Conservation (phyloP, 1,140 invertebrate species). For the Yoshiicerus persimilis region DNA sequence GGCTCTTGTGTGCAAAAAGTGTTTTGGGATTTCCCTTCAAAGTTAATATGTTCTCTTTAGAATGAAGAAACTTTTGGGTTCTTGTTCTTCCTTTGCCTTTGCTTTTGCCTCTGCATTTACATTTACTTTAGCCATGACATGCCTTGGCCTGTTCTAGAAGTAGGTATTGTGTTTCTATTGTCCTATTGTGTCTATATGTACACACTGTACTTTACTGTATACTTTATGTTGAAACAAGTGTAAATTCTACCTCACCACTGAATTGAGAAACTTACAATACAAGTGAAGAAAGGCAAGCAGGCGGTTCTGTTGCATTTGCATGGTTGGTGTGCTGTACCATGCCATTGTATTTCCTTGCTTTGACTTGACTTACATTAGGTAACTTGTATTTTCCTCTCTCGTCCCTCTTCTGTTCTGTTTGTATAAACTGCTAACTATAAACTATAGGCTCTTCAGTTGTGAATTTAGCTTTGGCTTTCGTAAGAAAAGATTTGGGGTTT, state of each 20-base stretch:
- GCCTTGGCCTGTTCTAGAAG: neutral
- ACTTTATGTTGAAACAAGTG: neutral
- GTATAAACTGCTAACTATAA: neutral
- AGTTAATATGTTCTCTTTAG: slow-evolving; percentile 21
- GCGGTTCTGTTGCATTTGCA: neutral
- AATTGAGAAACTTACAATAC: neutral
- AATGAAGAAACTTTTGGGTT: slow-evolving; percentile 20
- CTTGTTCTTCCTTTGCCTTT: slow-evolving; percentile 9
- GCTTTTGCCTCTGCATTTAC: neutral
- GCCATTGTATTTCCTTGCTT: neutral
- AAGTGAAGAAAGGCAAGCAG: neutral
- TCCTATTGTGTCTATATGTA: neutral
- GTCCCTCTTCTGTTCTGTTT: neutral
- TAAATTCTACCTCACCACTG: neutral
- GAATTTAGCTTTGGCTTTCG: neutral
- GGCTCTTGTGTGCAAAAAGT: neutral
- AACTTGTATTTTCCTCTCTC: neutral
- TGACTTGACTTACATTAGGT: neutral
- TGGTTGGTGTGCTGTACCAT: neutral
- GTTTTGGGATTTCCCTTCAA: slow-evolving; percentile 31
- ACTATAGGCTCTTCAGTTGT: neutral
- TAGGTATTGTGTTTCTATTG: slow-evolving; percentile 11
- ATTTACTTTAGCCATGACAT: slow-evolving; percentile 7
- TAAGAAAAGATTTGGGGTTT: neutral
- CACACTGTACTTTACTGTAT: neutral